A percentile compares a stretch with the other conserved stretches of the same genome.
phyloP scores from a whole-genome alignment of 1,140 invertebrate species.

The Melitaea cinxia region DNA sequence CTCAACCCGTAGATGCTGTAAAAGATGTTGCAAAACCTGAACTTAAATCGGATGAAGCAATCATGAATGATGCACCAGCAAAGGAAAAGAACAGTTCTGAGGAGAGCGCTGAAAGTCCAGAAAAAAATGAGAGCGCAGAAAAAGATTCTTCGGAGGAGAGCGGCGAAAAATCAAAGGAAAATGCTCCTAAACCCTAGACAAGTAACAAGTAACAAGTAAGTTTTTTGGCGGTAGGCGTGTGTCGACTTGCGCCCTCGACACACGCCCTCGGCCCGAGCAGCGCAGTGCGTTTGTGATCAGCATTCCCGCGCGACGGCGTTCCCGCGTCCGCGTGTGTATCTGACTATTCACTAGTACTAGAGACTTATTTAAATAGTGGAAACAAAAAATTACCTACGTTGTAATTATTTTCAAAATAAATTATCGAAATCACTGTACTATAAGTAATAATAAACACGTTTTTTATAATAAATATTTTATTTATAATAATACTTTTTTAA shows the following conservation, averaged over 20 bases:
- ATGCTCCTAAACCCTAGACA: conserved; percentile 62
- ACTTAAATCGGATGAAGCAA: conserved; percentile 45
- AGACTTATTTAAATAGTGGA: conserved; percentile 79
- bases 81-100: conserved; percentile 50
- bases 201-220: conserved; percentile 44
- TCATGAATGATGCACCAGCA: conserved; percentile 44
- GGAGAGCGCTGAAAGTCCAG: conserved; percentile 56
- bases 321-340: conserved; percentile 48
- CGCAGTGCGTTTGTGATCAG: conserved; percentile 54
- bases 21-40: conserved; percentile 38
- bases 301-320: conserved; percentile 45
- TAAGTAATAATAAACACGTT: conserved; percentile 78
- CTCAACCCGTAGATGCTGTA: conserved; percentile 28
- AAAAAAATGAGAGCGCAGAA: conserved; percentile 51
- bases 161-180: conserved; percentile 47
- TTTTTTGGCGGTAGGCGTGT: conserved; percentile 65
- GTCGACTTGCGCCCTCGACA: conserved; percentile 73
- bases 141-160: conserved; percentile 53
- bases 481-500: neutral
- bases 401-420: conserved; percentile 79
- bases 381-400: conserved; percentile 74
- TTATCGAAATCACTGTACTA: conserved; percentile 79
- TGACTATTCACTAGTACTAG: conserved; percentile 73
- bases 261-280: conserved; percentile 61
- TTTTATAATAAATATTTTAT: conserved; percentile 58